Base-by-base conservation (phyloP, 2,888 invertebrate genomes). In the Amorpha juglandis region DNA sequence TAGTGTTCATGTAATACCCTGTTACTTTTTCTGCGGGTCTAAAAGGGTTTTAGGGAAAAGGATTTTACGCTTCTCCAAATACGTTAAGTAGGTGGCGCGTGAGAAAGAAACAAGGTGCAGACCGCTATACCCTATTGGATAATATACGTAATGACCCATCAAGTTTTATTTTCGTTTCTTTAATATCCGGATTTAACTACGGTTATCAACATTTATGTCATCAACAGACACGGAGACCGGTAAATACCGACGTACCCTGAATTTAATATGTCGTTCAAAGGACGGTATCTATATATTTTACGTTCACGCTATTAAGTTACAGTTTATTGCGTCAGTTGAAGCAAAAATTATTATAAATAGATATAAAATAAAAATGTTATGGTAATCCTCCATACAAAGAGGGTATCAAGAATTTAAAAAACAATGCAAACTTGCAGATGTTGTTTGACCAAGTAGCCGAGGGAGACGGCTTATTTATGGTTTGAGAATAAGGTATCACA, bases 81-180 rank as follows among this genome's bases (percentile, higher is more conserved):
- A 79, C 81, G 76, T 78, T 80, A 77, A 76, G 77, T 74, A 76
- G 74, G 78, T 76, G 79, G 79, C 81, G 83, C 85, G 86, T 90
- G 89, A 84, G 88, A 90, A 88, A 78, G 80, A 83, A 84, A 85
- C 88, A 89, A 88, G 86, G 79, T 84, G 87, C 73, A 79, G 75
- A 75, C 78, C 70, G 71, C 74, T 71, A 77, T 80, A 80, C 78
- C 78, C 77, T 80, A 78, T 73, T 76, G 81, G 79, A 82, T 79
- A 82, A 80, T 81, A 73, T 78, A 74, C 71, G 74, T 85, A 88
- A 87, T 85, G 82, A 83, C 80, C 85, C 81, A 83, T 86, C 85
- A 81, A 78, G 79, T 84, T 87, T 84, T 84, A 82, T 80, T 84
- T 83, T 82, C 78, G 82, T 83, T 82, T 81, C 79, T 81, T 81